phyloP scores from a whole-genome alignment of 2,113 vertebrate species.

The Hiodon alosoides region DNA sequence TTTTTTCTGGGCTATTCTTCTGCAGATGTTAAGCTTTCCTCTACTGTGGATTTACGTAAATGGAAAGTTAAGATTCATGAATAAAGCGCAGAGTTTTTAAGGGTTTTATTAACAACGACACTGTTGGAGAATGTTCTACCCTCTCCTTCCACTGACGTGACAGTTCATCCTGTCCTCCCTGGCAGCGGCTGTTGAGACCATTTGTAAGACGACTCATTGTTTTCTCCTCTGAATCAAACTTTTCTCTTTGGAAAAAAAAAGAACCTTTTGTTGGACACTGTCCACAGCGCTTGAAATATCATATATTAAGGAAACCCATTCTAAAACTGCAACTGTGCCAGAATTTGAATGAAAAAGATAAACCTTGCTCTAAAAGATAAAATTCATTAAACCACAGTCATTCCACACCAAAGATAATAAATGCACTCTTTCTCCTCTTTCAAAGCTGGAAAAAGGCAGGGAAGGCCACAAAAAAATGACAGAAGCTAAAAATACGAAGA shows the following conservation, averaged over 20 bases:
- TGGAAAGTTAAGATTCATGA: neutral
- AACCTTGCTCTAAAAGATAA: slow-evolving; percentile 53
- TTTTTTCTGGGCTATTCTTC: no score
- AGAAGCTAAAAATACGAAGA: slow-evolving; percentile 26
- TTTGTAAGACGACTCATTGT: slow-evolving; percentile 42
- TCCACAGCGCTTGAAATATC: slow-evolving; percentile 50
- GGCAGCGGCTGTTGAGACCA: slow-evolving; percentile 23
- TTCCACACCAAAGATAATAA: slow-evolving; percentile 34
- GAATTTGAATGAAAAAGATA: slow-evolving; percentile 55
- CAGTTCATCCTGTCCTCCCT: slow-evolving; percentile 41
- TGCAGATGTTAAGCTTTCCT: no score
- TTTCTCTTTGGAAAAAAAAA: slow-evolving; percentile 38
- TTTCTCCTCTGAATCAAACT: slow-evolving; percentile 45
- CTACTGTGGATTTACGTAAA: no score
- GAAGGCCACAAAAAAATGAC: slow-evolving; percentile 6
- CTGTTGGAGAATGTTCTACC: slow-evolving; percentile 9
- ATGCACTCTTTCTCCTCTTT: slow-evolving; percentile 35
- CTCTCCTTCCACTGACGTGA: neutral
- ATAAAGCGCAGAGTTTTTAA: neutral
- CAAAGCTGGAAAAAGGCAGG: slow-evolving; percentile 19
- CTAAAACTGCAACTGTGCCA: slow-evolving; percentile 45
- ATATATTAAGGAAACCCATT: slow-evolving; percentile 57
- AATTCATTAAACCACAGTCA: slow-evolving; percentile 50
- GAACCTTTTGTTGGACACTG: slow-evolving; percentile 48
- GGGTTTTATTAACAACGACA: neutral